Base-by-base conservation (phyloP, 2,113 vertebrate species). In the Paradoxurus hermaphroditus region DNA sequence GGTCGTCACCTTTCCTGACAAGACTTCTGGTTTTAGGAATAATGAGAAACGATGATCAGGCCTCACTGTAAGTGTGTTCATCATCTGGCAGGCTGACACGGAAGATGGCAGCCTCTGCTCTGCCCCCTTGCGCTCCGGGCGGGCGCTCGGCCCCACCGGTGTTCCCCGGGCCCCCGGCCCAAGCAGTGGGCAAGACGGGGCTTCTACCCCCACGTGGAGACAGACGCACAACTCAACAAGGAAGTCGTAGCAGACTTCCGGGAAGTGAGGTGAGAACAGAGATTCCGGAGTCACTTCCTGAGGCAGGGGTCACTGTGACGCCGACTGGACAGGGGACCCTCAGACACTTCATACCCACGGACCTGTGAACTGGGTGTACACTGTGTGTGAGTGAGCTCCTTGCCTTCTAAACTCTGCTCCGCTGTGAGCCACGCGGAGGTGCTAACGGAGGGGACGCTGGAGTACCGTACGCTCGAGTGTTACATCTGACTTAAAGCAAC, bases 191-290 rank as follows among this genome's bases (percentile, higher is more conserved):
- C 10, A 5, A 13, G 36, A 36, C 0, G 14, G 7, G 75, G 41
- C 18, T 14, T 1, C 3, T 11, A 0, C 9, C 16, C 63, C 23
- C 31, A 5, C 0, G 3, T 5, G 25, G 9, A 53, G 21, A 62
- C 65, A 44, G 65, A 13, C 8, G 11, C 36, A 7, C 34, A 3
- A 19, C 11, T 34, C 15, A 14, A 5, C 4, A 41, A 16, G 59
- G 0, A 6, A 25, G 12, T 0, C 0, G 46, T 2, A 8, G 36
- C 67, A 3, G 34, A 5, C 46, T 11, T 36, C 7, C 0, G 1
- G 92, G 51, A n/a, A 15, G 27, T 4, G 2, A 14, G 0, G 10
- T 0, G 18, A 41, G 21, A 18, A 5, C 4, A 31, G 5, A 39
- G 12, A 9, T 3, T 34, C 29, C 67, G 7, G 41, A 13, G 3